These are phyloP conservation scores for Alviniconcha strummeri DNA, from an alignment of 2,888 invertebrate species.

Conservation along the genomic window DNA sequence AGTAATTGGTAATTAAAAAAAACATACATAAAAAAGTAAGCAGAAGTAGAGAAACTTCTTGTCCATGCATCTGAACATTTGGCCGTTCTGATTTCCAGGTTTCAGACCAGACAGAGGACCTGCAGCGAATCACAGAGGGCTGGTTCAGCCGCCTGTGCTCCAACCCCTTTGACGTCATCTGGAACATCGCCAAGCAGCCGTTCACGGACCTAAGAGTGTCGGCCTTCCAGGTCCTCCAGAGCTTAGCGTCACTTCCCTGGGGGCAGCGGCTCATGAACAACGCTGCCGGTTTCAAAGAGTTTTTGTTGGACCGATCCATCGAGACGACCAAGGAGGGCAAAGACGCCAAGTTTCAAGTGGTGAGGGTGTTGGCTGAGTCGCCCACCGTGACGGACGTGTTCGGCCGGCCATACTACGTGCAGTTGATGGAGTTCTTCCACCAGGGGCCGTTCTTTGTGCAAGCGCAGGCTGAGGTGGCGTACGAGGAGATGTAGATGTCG, in stretches of 20 bases:
- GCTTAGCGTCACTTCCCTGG: conserved; percentile 85
- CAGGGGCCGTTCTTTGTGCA: conserved; percentile 88
- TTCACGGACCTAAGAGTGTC: conserved; percentile 86
- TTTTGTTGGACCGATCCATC: conserved; percentile 83
- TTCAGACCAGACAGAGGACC: conserved; percentile 73
- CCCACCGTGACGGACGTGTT: conserved; percentile 76
- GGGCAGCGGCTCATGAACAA: conserved; percentile 84
- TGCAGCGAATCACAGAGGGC: conserved; percentile 76
- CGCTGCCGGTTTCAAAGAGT: conserved; percentile 86
- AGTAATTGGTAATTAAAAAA: too few relatives aligned
- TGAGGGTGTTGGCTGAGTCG: conserved; percentile 76
- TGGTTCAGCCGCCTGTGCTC: conserved; percentile 80
- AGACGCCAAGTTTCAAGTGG: conserved; percentile 84
- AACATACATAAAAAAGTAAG: too few relatives aligned
- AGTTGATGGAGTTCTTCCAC: conserved; percentile 81
- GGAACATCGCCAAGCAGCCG: conserved; percentile 83
- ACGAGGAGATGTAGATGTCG: conserved; percentile 78
- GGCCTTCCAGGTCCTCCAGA: conserved; percentile 81
- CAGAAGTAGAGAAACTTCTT: too few relatives aligned
- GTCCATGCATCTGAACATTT: too few relatives aligned
- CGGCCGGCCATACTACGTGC: conserved; percentile 79
- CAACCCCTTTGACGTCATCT: conserved; percentile 79
- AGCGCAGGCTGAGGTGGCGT: conserved; percentile 83
- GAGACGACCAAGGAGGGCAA: conserved; percentile 84
- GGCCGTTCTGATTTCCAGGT: conserved; percentile 52